These are phyloP conservation scores for Rhincodon typus DNA, from an alignment of 2,797 vertebrate species.

Conservation along the genomic window DNA sequence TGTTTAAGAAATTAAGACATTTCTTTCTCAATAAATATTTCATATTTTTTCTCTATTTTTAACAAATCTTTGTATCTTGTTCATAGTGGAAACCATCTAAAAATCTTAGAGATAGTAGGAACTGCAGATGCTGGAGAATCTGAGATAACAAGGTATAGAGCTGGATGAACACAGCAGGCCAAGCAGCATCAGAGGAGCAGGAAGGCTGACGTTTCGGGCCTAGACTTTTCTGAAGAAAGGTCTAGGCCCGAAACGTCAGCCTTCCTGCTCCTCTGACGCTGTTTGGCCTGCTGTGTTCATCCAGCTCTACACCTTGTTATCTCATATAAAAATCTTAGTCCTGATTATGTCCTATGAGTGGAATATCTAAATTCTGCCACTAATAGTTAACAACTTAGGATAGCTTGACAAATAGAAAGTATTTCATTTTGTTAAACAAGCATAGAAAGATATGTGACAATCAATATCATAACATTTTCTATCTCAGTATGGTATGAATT, in stretches of 20 bases:
- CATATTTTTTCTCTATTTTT: neutral
- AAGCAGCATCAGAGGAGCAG: too few species aligned
- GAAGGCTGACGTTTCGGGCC: too few species aligned
- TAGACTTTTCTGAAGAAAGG: too few species aligned
- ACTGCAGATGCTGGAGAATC: too few species aligned
- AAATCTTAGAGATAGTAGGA: too few species aligned
- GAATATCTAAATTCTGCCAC: neutral
- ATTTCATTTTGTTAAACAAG: neutral
- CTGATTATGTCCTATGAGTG: neutral
- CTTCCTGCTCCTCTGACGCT: too few species aligned
- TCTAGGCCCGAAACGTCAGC: too few species aligned
- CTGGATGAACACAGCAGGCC: too few species aligned
- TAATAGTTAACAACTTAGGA: neutral
- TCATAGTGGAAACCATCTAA: neutral
- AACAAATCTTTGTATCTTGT: neutral
- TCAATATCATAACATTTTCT: neutral
- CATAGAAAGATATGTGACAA: neutral
- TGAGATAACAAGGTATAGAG: too few species aligned
- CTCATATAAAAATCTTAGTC: neutral
- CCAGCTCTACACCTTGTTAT: neutral
- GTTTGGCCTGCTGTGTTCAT: too few species aligned
- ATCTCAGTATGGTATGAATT: neutral
- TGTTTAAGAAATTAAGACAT: neutral
- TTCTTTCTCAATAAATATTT: neutral
- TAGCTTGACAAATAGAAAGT: neutral